Evolutionary conservation across 2,888 invertebrate species (phyloP).

Genomic region (Nemurella pictetii): DNA sequence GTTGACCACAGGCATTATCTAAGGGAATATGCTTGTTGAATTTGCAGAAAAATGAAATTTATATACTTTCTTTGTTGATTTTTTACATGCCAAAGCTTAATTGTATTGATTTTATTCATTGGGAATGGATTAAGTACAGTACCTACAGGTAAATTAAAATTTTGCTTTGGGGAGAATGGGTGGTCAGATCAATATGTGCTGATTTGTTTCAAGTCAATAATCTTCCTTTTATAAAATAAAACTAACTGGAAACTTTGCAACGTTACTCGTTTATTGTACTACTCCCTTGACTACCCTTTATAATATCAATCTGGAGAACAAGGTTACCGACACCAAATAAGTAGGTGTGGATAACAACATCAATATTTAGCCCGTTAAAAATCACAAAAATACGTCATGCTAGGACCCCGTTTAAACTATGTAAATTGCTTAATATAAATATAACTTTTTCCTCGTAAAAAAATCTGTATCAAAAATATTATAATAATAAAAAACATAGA

Average conservation of each 20-base stretch:
- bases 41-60: no score
- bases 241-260: not conserved
- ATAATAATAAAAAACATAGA: not conserved
- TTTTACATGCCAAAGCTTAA: no score
- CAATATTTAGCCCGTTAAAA: not conserved
- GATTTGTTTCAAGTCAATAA: not conserved
- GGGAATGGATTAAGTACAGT: not conserved
- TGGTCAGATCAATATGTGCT: not conserved
- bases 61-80: no score
- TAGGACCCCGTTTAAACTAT: constrained; percentile 4
- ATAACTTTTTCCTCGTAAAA: not conserved
- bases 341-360: not conserved
- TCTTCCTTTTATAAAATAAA: not conserved
- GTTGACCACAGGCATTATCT: no score
- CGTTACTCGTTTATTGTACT: not conserved
- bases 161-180: not conserved
- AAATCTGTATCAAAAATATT: constrained; percentile 10
- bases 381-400: not conserved
- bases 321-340: not conserved
- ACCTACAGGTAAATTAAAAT: not conserved
- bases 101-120: no score
- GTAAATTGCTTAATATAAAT: constrained; percentile 6
- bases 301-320: constrained; percentile 33
- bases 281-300: not conserved
- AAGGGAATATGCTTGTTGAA: no score